Percentiles rank a stretch among this genome's conserved stretches.
phyloP scores from a whole-genome alignment of 92 coral and sea anemone genomes.

The Umimayanthus chanpuru region DNA sequence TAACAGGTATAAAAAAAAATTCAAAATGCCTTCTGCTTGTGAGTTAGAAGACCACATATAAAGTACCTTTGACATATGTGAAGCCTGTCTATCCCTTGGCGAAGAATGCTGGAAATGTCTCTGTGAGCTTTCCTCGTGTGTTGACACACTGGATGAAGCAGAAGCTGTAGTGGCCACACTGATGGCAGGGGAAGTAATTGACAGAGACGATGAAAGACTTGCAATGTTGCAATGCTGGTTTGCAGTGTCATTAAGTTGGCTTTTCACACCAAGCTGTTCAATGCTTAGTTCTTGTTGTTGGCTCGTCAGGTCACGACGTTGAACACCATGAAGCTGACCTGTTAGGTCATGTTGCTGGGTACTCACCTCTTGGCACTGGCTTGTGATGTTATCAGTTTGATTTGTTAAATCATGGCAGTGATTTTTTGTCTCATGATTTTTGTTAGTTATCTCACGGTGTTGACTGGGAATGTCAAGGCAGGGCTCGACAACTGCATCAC shows the following conservation, averaged over 20 bases:
- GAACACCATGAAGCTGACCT: slow-evolving; percentile 27
- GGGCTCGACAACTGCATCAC: not conserved
- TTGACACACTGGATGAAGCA: slow-evolving; percentile 73
- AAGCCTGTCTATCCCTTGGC: slow-evolving; percentile 62
- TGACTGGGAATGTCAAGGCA: not conserved
- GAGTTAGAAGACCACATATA: not conserved
- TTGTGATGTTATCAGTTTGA: not conserved
- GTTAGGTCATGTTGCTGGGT: slow-evolving; percentile 17
- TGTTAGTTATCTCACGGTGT: not conserved
- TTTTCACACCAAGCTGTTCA: slow-evolving; percentile 53
- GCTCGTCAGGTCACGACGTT: not conserved
- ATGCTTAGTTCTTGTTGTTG: not conserved
- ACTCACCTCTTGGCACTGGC: not conserved
- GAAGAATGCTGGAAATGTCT: slow-evolving; percentile 86
- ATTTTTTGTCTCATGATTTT: slow-evolving; percentile 1
- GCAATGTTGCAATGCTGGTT: slow-evolving; percentile 55
- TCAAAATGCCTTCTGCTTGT: not conserved
- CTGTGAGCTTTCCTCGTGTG: slow-evolving; percentile 77
- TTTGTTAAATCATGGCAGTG: slow-evolving; percentile 17
- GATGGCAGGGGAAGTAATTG: slow-evolving; percentile 63
- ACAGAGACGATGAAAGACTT: slow-evolving; percentile 65
- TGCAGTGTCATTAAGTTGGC: slow-evolving; percentile 54
- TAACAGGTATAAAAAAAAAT: not conserved
- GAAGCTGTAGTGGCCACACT: slow-evolving; percentile 82
- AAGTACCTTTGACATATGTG: slow-evolving; percentile 59